These are phyloP conservation scores for Dasyprocta punctata DNA, from an alignment of 2,113 vertebrate species.

Conservation along the genomic window DNA sequence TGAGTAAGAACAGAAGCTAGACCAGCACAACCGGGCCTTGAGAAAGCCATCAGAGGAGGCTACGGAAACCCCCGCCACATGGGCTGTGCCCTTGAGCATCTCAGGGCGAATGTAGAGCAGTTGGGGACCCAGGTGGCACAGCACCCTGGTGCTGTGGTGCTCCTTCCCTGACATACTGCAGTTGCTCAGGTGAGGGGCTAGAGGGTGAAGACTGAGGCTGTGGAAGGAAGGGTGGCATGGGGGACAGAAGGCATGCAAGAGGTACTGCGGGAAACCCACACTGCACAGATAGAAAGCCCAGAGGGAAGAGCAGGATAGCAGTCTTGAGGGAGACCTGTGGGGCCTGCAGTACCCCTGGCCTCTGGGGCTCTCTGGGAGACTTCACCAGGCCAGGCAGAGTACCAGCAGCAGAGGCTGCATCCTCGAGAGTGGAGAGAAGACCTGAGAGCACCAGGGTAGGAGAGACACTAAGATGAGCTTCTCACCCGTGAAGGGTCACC, in stretches of 20 bases:
- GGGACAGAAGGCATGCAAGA: background rate
- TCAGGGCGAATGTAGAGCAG: background rate
- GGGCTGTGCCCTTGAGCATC: background rate
- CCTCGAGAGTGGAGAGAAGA: background rate
- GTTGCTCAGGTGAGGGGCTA: rapidly evolving
- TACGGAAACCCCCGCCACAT: background rate
- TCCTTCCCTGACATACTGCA: background rate
- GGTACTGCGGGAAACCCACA: too few relatives aligned
- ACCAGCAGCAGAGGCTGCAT: background rate
- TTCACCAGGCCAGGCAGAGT: background rate
- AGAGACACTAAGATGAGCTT: background rate
- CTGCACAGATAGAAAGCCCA: too few relatives aligned
- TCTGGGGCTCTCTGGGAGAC: background rate
- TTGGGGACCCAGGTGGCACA: background rate
- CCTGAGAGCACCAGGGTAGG: background rate
- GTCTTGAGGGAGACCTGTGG: background rate
- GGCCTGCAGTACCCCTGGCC: too few relatives aligned
- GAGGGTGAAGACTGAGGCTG: background rate
- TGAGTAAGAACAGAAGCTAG: background rate
- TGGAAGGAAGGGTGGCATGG: background rate
- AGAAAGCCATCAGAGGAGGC: background rate
- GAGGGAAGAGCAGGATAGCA: background rate
- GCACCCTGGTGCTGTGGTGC: background rate
- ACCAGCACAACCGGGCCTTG: background rate
- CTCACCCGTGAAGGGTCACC: background rate